A percentile compares a stretch with the other conserved stretches of the same genome.
phyloP scores from a whole-genome alignment of 1,140 invertebrate species.

The Nixonia krombeini region DNA sequence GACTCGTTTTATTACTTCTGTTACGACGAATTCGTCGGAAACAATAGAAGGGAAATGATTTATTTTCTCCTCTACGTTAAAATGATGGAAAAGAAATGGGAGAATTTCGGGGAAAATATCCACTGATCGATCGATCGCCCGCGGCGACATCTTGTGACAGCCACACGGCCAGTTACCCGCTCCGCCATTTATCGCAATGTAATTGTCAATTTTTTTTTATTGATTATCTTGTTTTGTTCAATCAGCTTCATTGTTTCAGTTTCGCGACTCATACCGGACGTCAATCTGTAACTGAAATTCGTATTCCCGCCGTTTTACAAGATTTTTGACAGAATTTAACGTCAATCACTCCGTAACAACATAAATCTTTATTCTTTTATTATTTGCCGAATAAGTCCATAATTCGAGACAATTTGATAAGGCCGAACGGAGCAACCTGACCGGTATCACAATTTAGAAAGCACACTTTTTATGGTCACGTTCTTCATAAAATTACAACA shows the following conservation, averaged over 20 bases:
- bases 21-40: too few relatives aligned
- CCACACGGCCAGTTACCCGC: slow-evolving; percentile 13
- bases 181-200: slow-evolving; percentile 36
- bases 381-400: too few relatives aligned
- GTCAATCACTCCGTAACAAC: too few relatives aligned
- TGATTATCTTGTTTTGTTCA: slow-evolving; percentile 39
- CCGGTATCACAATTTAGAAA: neutral
- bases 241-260: slow-evolving; percentile 10
- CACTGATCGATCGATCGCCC: neutral
- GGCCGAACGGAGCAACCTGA: too few relatives aligned
- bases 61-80: too few relatives aligned
- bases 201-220: slow-evolving; percentile 15
- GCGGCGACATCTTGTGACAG: slow-evolving; percentile 14
- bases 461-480: slow-evolving; percentile 9
- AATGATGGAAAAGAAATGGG: too few relatives aligned
- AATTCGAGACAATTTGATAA: too few relatives aligned
- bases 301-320: too few relatives aligned
- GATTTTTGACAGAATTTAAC: too few relatives aligned
- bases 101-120: slow-evolving; percentile 3
- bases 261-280: slow-evolving; percentile 22
- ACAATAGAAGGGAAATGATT: too few relatives aligned
- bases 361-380: too few relatives aligned
- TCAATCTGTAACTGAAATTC: slow-evolving; percentile 2
- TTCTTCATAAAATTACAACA: slow-evolving; percentile 26
- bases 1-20: neutral